These are phyloP conservation scores for Phyllopteryx taeniolatus DNA, from an alignment of 2,113 vertebrate genomes.

Conservation along the genomic window DNA sequence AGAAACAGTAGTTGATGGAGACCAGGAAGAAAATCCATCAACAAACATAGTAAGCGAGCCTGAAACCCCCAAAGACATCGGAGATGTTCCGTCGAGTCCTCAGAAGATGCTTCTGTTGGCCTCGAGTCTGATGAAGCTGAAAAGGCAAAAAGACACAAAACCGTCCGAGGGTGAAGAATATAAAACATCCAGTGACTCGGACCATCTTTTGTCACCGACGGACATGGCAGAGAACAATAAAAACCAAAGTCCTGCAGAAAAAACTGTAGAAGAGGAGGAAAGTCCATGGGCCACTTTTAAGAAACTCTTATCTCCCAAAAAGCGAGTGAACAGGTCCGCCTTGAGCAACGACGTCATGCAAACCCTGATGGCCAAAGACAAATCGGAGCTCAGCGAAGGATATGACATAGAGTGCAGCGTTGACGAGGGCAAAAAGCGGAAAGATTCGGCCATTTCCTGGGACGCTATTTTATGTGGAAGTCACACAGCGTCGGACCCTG, in stretches of 20 bases:
- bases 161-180: conserved; percentile 63
- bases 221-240: conserved; percentile 79
- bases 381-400: conserved; percentile 69
- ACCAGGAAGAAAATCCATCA: conserved; percentile 23
- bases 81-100: conserved; percentile 81
- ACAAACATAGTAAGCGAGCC: conserved; percentile 55
- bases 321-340: conserved; percentile 70
- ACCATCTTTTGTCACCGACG: conserved; percentile 65
- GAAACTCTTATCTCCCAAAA: conserved; percentile 89
- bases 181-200: conserved; percentile 30
- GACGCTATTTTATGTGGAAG: conserved; percentile 88
- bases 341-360: conserved; percentile 67
- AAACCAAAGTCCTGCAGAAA: conserved; percentile 73
- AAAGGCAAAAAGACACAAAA: conserved; percentile 79
- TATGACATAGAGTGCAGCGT: conserved; percentile 72
- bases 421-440: conserved; percentile 84
- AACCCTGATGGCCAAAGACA: conserved; percentile 62
- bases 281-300: conserved; percentile 87
- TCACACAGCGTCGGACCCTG: conserved; percentile 82
- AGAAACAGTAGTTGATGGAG: background rate
- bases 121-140: conserved; percentile 81
- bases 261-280: conserved; percentile 63
- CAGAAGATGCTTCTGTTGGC: conserved; percentile 83
- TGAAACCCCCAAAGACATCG: conserved; percentile 79
- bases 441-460: conserved; percentile 88